Evolutionary conservation across 2,113 vertebrate genomes (phyloP).

Genomic region (Vanacampus margaritifer): DNA sequence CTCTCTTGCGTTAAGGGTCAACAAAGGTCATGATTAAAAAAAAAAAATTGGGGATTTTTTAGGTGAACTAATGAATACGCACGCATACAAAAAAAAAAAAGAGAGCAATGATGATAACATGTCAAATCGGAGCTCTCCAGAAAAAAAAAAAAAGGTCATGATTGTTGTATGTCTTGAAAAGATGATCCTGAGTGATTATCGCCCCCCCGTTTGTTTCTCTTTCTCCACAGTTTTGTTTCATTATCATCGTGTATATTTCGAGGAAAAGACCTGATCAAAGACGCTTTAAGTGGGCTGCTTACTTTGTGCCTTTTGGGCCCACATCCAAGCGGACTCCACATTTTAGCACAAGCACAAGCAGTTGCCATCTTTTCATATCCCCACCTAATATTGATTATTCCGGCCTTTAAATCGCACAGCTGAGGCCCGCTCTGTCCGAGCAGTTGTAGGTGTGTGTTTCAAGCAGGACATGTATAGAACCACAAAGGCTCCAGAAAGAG

Average conservation of each 20-base stretch:
- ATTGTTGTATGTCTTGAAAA: too few relatives aligned
- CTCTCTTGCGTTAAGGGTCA: too few relatives aligned
- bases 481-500: background rate
- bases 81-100: too few relatives aligned
- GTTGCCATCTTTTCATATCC: conserved; percentile 3
- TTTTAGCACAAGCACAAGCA: background rate
- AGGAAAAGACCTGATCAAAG: background rate
- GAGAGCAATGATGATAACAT: too few relatives aligned
- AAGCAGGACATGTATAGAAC: conserved; percentile 19
- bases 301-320: background rate
- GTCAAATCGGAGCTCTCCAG: too few relatives aligned
- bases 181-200: too few relatives aligned
- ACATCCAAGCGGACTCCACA: background rate
- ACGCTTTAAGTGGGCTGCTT: background rate
- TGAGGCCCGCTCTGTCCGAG: conserved; percentile 13
- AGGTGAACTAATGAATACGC: too few relatives aligned
- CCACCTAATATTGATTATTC: conserved; percentile 13
- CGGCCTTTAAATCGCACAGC: conserved; percentile 13
- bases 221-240: background rate
- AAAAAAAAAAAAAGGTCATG: too few relatives aligned
- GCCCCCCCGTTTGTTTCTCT: too few relatives aligned
- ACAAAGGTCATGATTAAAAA: too few relatives aligned
- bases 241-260: background rate
- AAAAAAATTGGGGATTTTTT: too few relatives aligned
- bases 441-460: conserved; percentile 10